Evolutionary conservation across 2,113 vertebrate species (phyloP).

Genomic region (Rhabdornis inornatus): DNA sequence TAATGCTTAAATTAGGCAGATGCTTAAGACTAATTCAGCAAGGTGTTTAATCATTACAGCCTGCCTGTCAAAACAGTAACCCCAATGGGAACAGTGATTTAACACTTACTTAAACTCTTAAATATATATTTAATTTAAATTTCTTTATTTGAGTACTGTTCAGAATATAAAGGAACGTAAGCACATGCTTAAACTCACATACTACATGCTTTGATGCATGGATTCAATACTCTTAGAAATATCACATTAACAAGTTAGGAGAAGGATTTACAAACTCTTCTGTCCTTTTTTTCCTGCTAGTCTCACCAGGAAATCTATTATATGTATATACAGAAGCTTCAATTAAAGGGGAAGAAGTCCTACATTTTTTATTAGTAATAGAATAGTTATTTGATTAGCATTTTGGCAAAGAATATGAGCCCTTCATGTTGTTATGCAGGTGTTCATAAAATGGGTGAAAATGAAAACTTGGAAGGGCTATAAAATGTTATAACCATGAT

Average conservation of each 20-base stretch:
- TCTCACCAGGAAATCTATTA: background rate
- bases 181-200: background rate
- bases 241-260: background rate
- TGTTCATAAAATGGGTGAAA: constrained; percentile 48
- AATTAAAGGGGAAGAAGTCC: background rate
- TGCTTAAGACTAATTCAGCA: constrained; percentile 20
- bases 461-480: constrained; percentile 10
- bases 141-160: background rate
- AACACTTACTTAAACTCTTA: background rate
- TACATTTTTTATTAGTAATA: background rate
- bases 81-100: background rate
- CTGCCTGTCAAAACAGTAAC: background rate
- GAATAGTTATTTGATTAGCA: constrained; percentile 25
- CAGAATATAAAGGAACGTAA: background rate
- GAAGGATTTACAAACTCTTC: background rate
- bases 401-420: constrained; percentile 4
- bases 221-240: background rate
- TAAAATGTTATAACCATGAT: constrained; percentile 27
- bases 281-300: background rate
- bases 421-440: background rate
- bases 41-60: background rate
- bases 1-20: constrained; percentile 35
- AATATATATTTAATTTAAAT: background rate
- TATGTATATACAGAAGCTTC: background rate
- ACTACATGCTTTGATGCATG: background rate